Base-by-base conservation (phyloP, 2,113 vertebrate genomes). In the Acanthisitta chloris region DNA sequence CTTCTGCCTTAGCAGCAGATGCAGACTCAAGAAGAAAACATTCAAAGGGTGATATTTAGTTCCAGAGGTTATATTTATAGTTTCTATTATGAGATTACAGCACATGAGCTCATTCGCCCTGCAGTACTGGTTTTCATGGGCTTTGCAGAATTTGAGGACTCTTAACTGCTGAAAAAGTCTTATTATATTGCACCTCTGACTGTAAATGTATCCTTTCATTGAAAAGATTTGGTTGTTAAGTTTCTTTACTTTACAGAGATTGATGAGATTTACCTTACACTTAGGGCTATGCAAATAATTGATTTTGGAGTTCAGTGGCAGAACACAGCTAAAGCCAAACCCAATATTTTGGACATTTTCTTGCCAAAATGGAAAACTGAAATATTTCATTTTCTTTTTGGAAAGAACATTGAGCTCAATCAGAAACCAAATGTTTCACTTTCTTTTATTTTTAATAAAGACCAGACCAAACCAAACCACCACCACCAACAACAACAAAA, bases 31-130 rank as follows among this genome's bases (percentile, higher is more conserved):
- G 67, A 65, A 59, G 40, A 93, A 92, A 94, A 67, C 69, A 88
- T 73, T 61, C 79, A 62, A 72, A 81, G 42, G 43, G 6, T 2
- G 6, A 46, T 92, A 80, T 88, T 94, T 93, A 76, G 74, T 90
- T 93, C 92, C 87, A 88, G 85, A 87, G 69, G 59, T 81, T 93
- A 48, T 86, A 78, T 86, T 74, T 92, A 76, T 88, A 88, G 71
- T 88, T 96, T 86, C 72, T 82, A 16, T 80, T 93, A 86, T 2
- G 12, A 94, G 45, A 84, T 88, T 90, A 71, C 51, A 78, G 46
- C 55, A 67, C 28, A 83, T 54, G 87, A 86, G 33, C 12, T 90
- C 38, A 38, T 83, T 86, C 95, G 59, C 31, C 67, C 58, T 88
- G 31, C 51, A 69, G 15, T 40, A 42, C 54, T 55, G 46, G 55